phyloP scores from a whole-genome alignment of 2,797 vertebrate genomes.

The Acropternis orthonyx region DNA sequence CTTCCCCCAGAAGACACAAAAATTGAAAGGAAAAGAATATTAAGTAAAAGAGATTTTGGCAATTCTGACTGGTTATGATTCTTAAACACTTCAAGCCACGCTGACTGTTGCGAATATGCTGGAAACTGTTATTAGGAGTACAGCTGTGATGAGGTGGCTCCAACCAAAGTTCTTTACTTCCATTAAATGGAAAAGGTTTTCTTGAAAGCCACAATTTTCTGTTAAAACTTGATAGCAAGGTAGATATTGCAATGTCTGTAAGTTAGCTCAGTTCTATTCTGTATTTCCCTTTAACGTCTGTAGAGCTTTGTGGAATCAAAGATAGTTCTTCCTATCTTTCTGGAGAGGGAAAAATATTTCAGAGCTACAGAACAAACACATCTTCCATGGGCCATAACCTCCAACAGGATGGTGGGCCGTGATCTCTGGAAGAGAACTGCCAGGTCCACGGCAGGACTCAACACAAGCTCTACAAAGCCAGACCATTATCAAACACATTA shows the following conservation, averaged over 20 bases:
- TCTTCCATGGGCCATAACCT: neutral
- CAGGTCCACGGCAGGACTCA: neutral
- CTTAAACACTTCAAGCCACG: neutral
- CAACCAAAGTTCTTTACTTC: neutral
- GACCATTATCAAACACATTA: neutral
- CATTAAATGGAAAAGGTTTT: neutral
- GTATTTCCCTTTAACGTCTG: neutral
- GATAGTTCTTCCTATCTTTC: neutral
- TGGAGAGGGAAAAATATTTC: neutral
- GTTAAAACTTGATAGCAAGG: neutral
- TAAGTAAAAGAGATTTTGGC: neutral
- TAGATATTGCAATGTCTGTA: neutral
- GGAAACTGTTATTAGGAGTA: neutral
- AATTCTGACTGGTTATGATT: neutral
- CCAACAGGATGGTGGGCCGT: rapidly evolving
- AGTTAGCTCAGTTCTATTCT: neutral
- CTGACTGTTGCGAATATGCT: neutral
- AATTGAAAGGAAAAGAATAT: neutral
- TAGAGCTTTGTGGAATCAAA: neutral
- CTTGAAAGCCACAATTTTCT: neutral
- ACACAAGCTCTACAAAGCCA: neutral
- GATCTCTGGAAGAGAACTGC: neutral
- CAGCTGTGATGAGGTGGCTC: neutral
- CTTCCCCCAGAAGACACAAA: neutral
- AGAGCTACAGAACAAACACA: neutral